Base-by-base conservation (phyloP, 2,888 invertebrate genomes). In the Eustalomyia histrio region DNA sequence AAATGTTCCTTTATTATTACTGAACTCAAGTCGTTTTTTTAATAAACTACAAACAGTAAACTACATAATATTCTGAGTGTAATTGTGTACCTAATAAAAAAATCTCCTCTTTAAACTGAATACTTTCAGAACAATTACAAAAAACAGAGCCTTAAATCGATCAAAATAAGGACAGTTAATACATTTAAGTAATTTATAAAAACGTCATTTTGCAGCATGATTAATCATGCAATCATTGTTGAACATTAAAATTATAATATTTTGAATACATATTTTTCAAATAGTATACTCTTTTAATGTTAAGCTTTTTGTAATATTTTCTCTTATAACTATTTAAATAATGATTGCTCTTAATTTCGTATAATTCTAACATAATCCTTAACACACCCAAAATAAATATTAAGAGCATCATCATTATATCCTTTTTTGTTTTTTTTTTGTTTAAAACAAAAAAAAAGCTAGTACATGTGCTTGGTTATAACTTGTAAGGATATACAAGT, bases 381-480 rank as follows among this genome's bases (percentile, higher is more conserved):
- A 39, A 61, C 61, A 61, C 61, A 61, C 61, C 61, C 61, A 61
- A 47, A 29, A 43, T 47, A 6, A 8, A 21, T 21, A 35, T 47
- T 9, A 47, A 61, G 61, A 61, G 61, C 43, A 39, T 39, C 10
- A 39, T 29, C 12, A 39, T 39, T 12, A 39, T 39, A 39, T 29
- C 39, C 39, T 39, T 39, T 39, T 35, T 29, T 39, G 29, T 7
- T 29, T 29, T 4, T 29, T 29, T 29, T 29, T 6, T 29, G 29
- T 4, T n/a, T 29, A 29, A 29, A 29, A 29, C 29, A 29, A 29
- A 6, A 29, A 29, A 6, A 29, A 4, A 29, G 29, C 29, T 6
- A 39, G 21, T 61, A n/a, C 61, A 61, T 61, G 61, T 61, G 61
- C 61, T 43, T 61, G 61, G 47, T 43, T 61, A 29, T 29, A 21